Percentiles rank a stretch among this genome's conserved stretches.
phyloP scores from a whole-genome alignment of 2,797 vertebrate genomes.

The Zenarchopterus dispar region DNA sequence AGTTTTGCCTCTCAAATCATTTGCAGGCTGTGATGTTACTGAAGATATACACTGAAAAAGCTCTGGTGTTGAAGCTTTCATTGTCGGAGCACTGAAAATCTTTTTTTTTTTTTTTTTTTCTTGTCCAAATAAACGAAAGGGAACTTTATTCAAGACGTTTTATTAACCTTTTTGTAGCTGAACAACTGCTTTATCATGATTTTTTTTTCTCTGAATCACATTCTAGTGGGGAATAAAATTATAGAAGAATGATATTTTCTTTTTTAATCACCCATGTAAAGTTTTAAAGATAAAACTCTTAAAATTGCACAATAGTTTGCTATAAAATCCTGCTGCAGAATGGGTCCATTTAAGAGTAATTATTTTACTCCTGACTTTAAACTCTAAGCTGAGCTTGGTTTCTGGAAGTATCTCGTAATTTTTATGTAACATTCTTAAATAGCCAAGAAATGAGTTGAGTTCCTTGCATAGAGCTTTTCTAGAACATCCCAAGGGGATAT shows the following conservation, averaged over 20 bases:
- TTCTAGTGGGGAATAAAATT: no score
- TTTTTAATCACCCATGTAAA: no score
- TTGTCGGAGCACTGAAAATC: constrained; percentile 3
- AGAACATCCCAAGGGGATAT: constrained; percentile 14
- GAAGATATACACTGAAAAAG: constrained; percentile 12
- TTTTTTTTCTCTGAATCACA: no score
- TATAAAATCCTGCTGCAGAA: constrained; percentile 11
- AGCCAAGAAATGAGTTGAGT: constrained; percentile 19
- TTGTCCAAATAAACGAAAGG: no score
- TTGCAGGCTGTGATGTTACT: constrained; percentile 10
- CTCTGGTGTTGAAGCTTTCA: constrained; percentile 9
- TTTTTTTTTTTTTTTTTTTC: no score
- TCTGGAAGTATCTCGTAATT: constrained; percentile 12
- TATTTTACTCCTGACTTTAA: constrained; percentile 25
- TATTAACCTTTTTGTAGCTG: no score
- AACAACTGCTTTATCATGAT: no score
- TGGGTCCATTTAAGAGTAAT: constrained; percentile 25
- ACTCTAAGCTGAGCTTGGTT: constrained; percentile 2
- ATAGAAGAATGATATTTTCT: no score
- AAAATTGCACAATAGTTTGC: not conserved
- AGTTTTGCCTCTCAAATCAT: not conserved
- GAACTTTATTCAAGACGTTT: no score
- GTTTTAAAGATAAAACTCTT: not conserved
- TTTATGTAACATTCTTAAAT: constrained; percentile 20
- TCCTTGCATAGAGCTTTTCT: constrained; percentile 10